These are phyloP conservation scores for Amazona guildingii DNA, from an alignment of 2,113 vertebrate species.

Conservation along the genomic window DNA sequence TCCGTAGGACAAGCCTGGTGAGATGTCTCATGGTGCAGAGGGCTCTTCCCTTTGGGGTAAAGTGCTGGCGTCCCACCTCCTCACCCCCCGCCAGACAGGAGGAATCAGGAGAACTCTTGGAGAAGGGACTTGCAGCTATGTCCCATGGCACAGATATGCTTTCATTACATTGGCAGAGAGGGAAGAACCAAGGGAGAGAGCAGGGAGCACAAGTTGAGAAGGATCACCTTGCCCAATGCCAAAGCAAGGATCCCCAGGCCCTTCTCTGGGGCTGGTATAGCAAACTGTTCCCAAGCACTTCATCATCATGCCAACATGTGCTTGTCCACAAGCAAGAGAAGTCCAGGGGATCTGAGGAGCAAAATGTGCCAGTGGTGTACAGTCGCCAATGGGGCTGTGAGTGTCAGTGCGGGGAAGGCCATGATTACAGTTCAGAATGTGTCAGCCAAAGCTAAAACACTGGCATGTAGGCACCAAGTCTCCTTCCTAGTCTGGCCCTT, in stretches of 20 bases:
- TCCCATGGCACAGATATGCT: not conserved
- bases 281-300: not conserved
- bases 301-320: fast-evolving
- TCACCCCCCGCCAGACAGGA: not conserved
- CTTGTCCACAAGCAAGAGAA: not conserved
- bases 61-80: not conserved
- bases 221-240: fast-evolving
- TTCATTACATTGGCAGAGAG: not conserved
- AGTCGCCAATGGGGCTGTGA: not conserved
- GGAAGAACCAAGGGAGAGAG: not conserved
- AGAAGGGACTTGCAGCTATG: not conserved
- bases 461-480: not conserved
- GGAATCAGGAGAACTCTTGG: not conserved
- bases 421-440: not conserved
- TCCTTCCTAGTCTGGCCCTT: not conserved
- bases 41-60: not conserved
- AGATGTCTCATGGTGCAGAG: not conserved
- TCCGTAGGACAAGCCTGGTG: not conserved
- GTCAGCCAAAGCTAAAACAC: not conserved
- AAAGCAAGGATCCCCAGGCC: not conserved
- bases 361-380: not conserved
- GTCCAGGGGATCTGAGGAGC: not conserved
- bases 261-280: not conserved
- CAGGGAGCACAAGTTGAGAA: not conserved
- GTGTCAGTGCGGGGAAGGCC: not conserved